phyloP scores from a whole-genome alignment of 64 coral and sea anemone species.

The Catalaphyllia jardinei region DNA sequence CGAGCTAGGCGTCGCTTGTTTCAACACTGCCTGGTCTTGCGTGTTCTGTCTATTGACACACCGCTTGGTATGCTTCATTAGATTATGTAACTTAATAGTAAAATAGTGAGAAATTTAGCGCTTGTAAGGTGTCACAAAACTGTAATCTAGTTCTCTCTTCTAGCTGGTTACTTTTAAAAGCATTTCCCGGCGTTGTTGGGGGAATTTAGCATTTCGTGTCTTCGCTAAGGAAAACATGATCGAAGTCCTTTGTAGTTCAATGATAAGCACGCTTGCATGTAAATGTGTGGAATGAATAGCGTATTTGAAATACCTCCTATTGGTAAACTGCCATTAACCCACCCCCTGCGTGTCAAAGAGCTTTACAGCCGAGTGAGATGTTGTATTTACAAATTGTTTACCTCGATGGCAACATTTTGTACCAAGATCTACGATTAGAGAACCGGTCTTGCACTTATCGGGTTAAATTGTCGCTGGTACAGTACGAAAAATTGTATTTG shows the following conservation, averaged over 20 bases:
- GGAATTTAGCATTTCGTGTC: constrained; percentile 41
- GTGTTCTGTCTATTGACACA: constrained; percentile 39
- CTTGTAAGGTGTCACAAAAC: neutral
- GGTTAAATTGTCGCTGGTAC: neutral
- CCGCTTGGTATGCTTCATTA: constrained; percentile 33
- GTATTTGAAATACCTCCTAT: constrained; percentile 54
- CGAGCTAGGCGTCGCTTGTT: constrained; percentile 39
- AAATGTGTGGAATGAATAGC: constrained; percentile 50
- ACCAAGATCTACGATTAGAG: constrained; percentile 2
- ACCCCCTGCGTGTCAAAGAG: constrained; percentile 12
- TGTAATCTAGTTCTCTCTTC: neutral
- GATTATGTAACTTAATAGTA: constrained; percentile 8
- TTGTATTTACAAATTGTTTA: constrained; percentile 34
- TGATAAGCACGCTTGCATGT: constrained; percentile 46
- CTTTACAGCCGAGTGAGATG: neutral
- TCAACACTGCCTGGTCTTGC: constrained; percentile 56
- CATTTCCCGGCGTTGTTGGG: neutral
- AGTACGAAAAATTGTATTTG: constrained; percentile 11
- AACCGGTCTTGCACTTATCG: neutral
- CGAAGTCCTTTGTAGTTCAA: constrained; percentile 18
- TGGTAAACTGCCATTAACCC: constrained; percentile 22
- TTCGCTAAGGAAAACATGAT: constrained; percentile 26
- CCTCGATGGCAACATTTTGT: neutral
- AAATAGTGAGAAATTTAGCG: constrained; percentile 8
- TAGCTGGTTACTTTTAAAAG: neutral